phyloP scores from a whole-genome alignment of 2,888 invertebrate genomes.

The Anticlea derivata region DNA sequence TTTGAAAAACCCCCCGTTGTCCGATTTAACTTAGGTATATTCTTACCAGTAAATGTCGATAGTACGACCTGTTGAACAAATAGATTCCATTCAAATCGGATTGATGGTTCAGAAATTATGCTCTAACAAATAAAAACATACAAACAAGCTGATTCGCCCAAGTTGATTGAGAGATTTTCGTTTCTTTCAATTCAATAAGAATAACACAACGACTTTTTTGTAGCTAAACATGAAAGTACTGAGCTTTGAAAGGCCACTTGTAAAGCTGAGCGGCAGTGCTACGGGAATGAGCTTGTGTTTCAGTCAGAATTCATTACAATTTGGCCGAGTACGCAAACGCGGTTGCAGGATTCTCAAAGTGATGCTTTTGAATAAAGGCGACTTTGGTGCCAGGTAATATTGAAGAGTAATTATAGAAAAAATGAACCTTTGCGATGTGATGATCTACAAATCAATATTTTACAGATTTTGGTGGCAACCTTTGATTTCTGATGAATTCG shows the following conservation, averaged over 20 bases:
- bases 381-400: conserved; percentile 68
- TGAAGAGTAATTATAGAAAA: neutral
- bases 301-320: conserved; percentile 73
- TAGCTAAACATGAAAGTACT: conserved; percentile 75
- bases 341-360: conserved; percentile 73
- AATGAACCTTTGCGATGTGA: no score
- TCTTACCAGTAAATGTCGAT: no score
- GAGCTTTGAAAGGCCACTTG: conserved; percentile 64
- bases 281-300: conserved; percentile 71
- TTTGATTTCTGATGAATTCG: conserved; percentile 77
- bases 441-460: no score
- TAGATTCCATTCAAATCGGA: no score
- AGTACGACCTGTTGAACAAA: no score
- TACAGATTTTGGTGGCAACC: conserved; percentile 77
- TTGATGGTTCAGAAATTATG: no score
- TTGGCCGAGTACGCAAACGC: conserved; percentile 71
- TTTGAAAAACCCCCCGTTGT: no score
- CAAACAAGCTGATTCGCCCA: no score
- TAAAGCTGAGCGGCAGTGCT: conserved; percentile 69
- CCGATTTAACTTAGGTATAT: no score
- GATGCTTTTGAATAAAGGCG: conserved; percentile 72
- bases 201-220: conserved; percentile 21
- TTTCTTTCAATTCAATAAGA: no score
- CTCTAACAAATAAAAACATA: no score
- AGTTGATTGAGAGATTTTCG: no score